Conservation (phyloP, 2,888 invertebrate genomes). For the Cheilosia soror region DNA sequence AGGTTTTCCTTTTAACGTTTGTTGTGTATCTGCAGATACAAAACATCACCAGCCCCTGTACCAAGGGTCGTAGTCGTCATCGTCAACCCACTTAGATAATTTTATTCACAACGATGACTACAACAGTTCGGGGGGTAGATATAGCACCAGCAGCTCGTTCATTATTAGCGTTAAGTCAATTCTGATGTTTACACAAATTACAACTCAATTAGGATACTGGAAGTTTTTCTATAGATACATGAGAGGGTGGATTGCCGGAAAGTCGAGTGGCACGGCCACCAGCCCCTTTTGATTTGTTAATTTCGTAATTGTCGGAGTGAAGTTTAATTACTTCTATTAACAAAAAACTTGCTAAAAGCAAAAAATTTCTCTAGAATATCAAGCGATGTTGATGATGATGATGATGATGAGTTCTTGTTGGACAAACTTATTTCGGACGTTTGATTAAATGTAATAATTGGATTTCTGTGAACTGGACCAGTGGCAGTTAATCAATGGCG, state of each 20-base stretch:
- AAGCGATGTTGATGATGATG: conserved; percentile 12
- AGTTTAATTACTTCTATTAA: conserved; percentile 66
- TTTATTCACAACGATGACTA: conserved; percentile 64
- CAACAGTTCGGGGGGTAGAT: conserved; percentile 16
- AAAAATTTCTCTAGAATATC: conserved; percentile 14
- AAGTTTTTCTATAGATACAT: conserved; percentile 44
- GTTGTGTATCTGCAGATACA: conserved; percentile 62
- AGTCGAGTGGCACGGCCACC: conserved; percentile 10
- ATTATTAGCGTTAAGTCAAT: conserved; percentile 78
- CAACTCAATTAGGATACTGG: conserved; percentile 77
- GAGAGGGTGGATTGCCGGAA: conserved; percentile 20
- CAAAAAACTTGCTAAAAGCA: conserved; percentile 46
- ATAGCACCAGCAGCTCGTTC: conserved; percentile 40
- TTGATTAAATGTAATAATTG: conserved; percentile 21
- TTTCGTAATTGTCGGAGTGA: conserved; percentile 71
- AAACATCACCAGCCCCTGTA: conserved; percentile 20
- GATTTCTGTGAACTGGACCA: neutral
- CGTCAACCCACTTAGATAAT: conserved; percentile 68
- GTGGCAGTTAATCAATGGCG: too few relatives aligned
- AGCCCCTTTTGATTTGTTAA: conserved; percentile 65
- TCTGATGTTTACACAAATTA: conserved; percentile 78
- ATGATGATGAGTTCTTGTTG: neutral
- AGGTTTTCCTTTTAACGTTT: conserved; percentile 76
- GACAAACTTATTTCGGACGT: conserved; percentile 4
- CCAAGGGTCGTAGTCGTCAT: conserved; percentile 55